Percentiles rank a stretch among this genome's conserved stretches.
Conservation (phyloP, 2,113 vertebrate genomes). For the Apodemus sylvaticus region DNA sequence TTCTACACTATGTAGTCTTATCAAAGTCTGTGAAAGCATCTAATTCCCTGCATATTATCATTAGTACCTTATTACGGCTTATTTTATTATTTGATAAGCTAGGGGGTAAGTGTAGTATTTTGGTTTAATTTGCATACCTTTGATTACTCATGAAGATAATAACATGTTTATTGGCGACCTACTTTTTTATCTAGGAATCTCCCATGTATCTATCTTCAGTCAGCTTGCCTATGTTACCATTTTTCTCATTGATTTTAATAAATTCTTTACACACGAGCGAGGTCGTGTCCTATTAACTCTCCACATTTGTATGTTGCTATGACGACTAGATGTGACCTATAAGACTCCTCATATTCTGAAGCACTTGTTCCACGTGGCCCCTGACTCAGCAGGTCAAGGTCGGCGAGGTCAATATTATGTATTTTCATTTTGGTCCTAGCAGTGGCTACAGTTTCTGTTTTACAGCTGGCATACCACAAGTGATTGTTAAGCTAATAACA, state of each 20-base stretch:
- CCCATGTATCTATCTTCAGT: neutral
- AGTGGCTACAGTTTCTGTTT: neutral
- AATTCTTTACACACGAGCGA: neutral
- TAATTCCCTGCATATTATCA: neutral
- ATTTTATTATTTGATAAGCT: conserved; percentile 33
- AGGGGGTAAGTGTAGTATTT: neutral
- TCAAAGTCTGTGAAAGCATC: neutral
- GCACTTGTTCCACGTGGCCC: too few species aligned
- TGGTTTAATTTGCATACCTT: neutral
- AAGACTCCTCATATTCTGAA: neutral
- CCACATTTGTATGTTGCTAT: neutral
- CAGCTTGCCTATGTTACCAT: neutral
- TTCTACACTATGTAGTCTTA: neutral
- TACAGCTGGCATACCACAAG: neutral
- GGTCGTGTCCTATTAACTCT: neutral
- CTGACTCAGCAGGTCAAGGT: neutral
- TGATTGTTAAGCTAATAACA: neutral
- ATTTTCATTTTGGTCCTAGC: neutral
- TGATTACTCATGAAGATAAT: conserved; percentile 15
- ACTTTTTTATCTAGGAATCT: conserved; percentile 33
- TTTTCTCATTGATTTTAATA: conserved; percentile 38
- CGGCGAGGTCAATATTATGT: neutral
- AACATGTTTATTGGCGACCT: neutral
- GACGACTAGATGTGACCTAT: neutral
- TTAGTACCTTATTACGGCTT: neutral